These are phyloP conservation scores for Trichonephila clavipes DNA, from an alignment of 1,140 invertebrate genomes.

Conservation along the genomic window DNA sequence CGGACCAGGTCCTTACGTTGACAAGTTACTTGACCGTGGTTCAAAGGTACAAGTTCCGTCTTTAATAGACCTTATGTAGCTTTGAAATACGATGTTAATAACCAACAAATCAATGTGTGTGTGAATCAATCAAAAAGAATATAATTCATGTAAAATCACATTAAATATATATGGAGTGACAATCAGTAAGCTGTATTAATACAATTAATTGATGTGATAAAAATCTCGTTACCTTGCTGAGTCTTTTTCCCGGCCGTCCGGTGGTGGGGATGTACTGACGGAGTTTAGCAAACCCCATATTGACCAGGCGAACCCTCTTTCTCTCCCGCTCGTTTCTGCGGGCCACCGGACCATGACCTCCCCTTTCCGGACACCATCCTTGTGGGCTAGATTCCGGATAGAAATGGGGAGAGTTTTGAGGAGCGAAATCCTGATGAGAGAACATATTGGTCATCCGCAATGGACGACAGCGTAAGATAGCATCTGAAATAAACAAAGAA, in stretches of 20 bases:
- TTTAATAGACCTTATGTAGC: too few species aligned
- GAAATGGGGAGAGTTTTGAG: slow-evolving; percentile 28
- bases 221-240: slow-evolving; percentile 88
- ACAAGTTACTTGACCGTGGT: too few species aligned
- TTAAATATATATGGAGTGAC: too few species aligned
- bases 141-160: too few species aligned
- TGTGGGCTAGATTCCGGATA: not conserved
- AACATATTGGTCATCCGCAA: slow-evolving; percentile 46
- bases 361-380: slow-evolving; percentile 25
- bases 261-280: slow-evolving; percentile 85
- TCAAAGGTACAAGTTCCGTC: too few species aligned
- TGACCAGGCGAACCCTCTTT: slow-evolving; percentile 95
- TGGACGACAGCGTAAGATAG: not conserved
- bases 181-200: not conserved
- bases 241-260: slow-evolving; percentile 88
- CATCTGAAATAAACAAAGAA: not conserved
- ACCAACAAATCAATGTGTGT: too few species aligned
- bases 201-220: not conserved
- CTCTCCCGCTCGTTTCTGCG: slow-evolving; percentile 94
- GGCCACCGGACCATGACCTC: slow-evolving; percentile 83
- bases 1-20: too few species aligned
- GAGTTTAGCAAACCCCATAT: slow-evolving; percentile 78
- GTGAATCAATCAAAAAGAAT: too few species aligned
- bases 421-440: slow-evolving; percentile 46
- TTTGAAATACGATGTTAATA: too few species aligned